Base-by-base conservation (phyloP, 2,797 vertebrate species). In the Okamejei kenojei region DNA sequence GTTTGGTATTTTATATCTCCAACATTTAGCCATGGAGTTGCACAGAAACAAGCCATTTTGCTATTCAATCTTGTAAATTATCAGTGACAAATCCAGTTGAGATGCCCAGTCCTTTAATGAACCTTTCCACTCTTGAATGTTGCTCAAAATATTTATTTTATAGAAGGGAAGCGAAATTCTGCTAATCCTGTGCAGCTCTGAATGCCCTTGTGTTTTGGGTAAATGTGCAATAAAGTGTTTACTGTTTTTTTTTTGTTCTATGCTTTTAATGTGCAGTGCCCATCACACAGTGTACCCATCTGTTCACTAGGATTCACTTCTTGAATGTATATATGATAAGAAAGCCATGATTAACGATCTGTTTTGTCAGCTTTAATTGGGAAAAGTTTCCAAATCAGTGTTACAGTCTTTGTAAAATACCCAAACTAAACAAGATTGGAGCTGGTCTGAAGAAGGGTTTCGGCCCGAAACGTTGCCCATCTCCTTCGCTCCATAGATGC, bases 201-300 rank as follows among this genome's bases (percentile, higher is more conserved):
- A 29, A 63, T 7, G 19, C 54, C 61, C 81, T 54, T 5, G 15
- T 61, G 45, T 61, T 65, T 63, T 86, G 58, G 82, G 29, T 63
- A 86, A 86, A 29, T 32, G 61, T 65, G 82, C 58, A 86, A 86
- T 86, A 81, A 81, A 45, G 79, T 54, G 63, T n/a, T 86, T 86
- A 6, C 26, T 32, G 5, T 86, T 26, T 86, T 29, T 58, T 71
- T 82, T 58, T 58, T 45, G 29, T 86, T 32, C 58, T 7, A 29
- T n/a, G 61, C 29, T 7, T 86, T 32, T 86, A n/a, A 65, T 86
- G 1, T 63, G 82, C 58, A 63, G 61, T 15, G 82, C 11, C 58
- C 61, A 32, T 86, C 29, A 32, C 54, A 32, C 26, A 17, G 10
- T 10, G 54, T 61, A 11, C 58, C 0, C n/a, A 29, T n/a, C 82